Percentiles rank a stretch among this genome's conserved stretches.
These are phyloP conservation scores for Carassius carassius DNA, from an alignment of 2,113 vertebrate genomes.

Conservation along the genomic window DNA sequence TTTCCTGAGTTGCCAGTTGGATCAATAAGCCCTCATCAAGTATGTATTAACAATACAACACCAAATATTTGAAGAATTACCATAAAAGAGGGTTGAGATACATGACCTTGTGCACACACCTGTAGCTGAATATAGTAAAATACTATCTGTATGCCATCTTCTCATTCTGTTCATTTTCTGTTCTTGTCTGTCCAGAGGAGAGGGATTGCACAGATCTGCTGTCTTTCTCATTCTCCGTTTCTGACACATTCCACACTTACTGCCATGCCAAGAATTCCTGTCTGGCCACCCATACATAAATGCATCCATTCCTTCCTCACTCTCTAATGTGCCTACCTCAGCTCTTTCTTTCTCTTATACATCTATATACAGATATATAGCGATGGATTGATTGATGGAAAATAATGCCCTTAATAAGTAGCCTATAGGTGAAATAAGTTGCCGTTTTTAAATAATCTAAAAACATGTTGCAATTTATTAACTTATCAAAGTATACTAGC, in stretches of 20 bases:
- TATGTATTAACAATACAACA: not conserved
- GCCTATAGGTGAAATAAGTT: too few species aligned
- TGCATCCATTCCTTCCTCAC: not conserved
- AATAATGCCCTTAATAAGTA: too few species aligned
- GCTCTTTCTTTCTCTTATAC: not conserved
- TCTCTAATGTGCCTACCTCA: not conserved
- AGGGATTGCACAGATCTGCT: not conserved
- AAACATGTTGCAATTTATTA: not conserved
- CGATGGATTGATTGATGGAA: too few species aligned
- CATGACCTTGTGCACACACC: not conserved
- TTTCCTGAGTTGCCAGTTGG: not conserved
- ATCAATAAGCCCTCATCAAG: not conserved
- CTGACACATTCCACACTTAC: not conserved
- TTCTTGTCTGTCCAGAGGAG: constrained; percentile 8
- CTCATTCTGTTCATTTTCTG: constrained; percentile 49
- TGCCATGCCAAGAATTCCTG: not conserved
- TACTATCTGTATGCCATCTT: constrained; percentile 22
- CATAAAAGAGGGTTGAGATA: not conserved
- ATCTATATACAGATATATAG: not conserved
- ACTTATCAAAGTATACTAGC: not conserved
- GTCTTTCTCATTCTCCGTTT: not conserved
- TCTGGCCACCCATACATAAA: not conserved
- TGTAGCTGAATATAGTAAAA: constrained; percentile 1
- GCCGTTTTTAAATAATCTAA: too few species aligned
- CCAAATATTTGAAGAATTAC: not conserved